A percentile compares a stretch with the other conserved stretches of the same genome.
phyloP scores from a whole-genome alignment of 1,140 invertebrate genomes.

The Watersipora subatra region DNA sequence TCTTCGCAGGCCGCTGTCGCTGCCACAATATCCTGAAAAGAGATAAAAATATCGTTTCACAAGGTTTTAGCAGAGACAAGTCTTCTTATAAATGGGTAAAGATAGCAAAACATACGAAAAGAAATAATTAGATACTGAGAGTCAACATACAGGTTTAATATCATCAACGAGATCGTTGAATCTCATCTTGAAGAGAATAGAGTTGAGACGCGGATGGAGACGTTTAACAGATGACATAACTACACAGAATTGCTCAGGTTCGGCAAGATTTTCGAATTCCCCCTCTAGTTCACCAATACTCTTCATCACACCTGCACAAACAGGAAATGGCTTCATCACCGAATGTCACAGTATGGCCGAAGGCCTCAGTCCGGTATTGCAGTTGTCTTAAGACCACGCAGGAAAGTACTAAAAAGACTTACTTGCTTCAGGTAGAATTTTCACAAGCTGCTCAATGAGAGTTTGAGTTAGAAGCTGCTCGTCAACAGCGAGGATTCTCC shows the following conservation, averaged over 20 bases:
- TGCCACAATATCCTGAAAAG: conserved; percentile 63
- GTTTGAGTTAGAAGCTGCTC: conserved; percentile 64
- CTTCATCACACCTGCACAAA: conserved; percentile 57
- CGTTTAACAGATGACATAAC: conserved; percentile 73
- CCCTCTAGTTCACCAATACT: conserved; percentile 64
- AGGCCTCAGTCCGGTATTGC: too few species aligned
- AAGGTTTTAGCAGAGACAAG: not conserved
- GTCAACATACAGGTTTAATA: conserved; percentile 75
- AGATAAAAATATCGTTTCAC: not conserved
- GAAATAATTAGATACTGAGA: too few species aligned
- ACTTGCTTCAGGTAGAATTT: conserved; percentile 66
- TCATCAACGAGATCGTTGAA: conserved; percentile 71
- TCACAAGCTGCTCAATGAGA: conserved; percentile 62
- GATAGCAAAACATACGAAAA: not conserved
- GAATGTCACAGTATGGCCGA: too few species aligned
- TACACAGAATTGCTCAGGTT: conserved; percentile 85
- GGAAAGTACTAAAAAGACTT: too few species aligned
- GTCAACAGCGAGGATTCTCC: conserved; percentile 70
- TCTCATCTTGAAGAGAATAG: conserved; percentile 74
- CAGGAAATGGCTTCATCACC: too few species aligned
- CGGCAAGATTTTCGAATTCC: conserved; percentile 65
- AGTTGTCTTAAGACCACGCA: too few species aligned
- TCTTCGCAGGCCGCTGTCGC: conserved; percentile 90
- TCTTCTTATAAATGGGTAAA: not conserved
- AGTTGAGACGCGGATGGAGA: conserved; percentile 68